Percentiles rank a stretch among this genome's conserved stretches.
phyloP scores from a whole-genome alignment of 2,113 vertebrate genomes.

The Edolisoma coerulescens region DNA sequence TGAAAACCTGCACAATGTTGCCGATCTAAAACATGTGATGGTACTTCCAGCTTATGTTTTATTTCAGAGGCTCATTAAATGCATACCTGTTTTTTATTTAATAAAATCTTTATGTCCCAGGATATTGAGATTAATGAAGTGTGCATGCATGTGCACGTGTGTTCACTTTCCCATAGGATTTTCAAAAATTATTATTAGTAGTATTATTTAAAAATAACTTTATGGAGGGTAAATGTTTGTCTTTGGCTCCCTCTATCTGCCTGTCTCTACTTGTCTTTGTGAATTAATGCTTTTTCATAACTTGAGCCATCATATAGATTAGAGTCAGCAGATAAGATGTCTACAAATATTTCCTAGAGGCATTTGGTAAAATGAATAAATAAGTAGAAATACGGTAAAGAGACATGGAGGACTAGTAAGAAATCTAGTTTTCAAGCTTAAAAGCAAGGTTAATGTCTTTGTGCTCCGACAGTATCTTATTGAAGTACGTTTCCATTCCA shows the following conservation, averaged over 20 bases:
- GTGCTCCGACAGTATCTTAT: neutral
- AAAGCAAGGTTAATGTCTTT: neutral
- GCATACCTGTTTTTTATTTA: constrained; percentile 49
- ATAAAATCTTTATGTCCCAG: neutral
- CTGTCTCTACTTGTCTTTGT: neutral
- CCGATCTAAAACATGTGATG: constrained; percentile 35
- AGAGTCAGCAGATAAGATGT: neutral
- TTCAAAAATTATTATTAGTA: neutral
- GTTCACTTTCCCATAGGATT: neutral
- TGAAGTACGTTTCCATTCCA: neutral
- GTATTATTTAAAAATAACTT: neutral
- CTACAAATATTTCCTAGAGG: neutral
- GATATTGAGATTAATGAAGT: constrained; percentile 26
- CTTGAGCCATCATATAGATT: neutral
- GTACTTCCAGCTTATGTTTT: constrained; percentile 23
- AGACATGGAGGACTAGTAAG: neutral
- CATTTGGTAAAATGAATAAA: neutral
- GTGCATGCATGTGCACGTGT: neutral
- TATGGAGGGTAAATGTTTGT: constrained; percentile 42
- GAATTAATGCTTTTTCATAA: neutral
- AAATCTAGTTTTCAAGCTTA: neutral
- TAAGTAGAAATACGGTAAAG: neutral
- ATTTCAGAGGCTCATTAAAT: constrained; percentile 20
- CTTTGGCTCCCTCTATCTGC: constrained; percentile 66
- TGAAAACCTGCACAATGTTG: neutral